These are phyloP conservation scores for Zosterops lateralis DNA, from an alignment of 2,113 vertebrate species.

Conservation along the genomic window DNA sequence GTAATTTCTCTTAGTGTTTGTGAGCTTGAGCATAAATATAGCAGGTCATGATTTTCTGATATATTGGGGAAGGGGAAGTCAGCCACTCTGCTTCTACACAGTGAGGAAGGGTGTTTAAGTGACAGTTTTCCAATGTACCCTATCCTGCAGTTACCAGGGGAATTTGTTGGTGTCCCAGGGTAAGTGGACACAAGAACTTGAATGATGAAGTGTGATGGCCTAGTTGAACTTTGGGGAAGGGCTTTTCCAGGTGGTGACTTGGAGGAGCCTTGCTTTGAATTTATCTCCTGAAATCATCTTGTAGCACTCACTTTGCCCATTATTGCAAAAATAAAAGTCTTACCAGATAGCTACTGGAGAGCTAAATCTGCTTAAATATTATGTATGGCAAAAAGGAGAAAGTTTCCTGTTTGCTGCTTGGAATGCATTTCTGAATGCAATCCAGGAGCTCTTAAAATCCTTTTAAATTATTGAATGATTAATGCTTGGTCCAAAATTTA, in stretches of 20 bases:
- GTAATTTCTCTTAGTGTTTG: neutral
- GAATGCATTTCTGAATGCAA: neutral
- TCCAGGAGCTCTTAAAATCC: neutral
- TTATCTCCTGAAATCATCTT: neutral
- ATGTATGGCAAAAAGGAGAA: neutral
- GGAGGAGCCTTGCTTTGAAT: neutral
- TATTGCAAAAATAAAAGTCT: neutral
- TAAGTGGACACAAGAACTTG: neutral
- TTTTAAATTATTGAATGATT: neutral
- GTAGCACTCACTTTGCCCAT: neutral
- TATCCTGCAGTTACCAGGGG: neutral
- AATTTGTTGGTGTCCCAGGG: neutral
- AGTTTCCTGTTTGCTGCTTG: neutral
- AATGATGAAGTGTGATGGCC: neutral
- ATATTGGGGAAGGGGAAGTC: fast-evolving
- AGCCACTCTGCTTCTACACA: neutral
- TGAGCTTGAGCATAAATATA: neutral
- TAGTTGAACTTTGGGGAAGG: neutral
- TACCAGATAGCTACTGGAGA: neutral
- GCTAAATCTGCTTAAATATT: neutral
- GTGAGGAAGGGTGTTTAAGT: neutral
- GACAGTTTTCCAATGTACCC: neutral
- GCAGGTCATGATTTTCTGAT: neutral
- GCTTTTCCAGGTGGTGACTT: neutral
- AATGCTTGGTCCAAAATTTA: neutral